Base-by-base conservation (phyloP, 2,888 invertebrate genomes). In the Euspilapteryx auroguttella region DNA sequence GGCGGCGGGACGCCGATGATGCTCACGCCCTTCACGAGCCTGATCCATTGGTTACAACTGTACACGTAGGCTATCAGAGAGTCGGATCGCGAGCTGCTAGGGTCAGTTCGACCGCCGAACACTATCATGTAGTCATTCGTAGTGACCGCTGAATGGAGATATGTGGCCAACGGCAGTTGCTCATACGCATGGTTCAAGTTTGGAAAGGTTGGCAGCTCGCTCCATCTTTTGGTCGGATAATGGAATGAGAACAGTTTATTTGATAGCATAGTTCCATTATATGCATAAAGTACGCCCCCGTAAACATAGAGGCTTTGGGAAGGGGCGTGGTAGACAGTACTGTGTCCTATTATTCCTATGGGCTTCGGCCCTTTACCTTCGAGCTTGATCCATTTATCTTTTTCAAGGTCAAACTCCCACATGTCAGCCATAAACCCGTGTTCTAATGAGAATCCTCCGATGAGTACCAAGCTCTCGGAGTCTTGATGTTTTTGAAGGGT, bases 41-140 rank as follows among this genome's bases (percentile, higher is more conserved):
- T 79, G 33, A 92, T 83, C 94, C 94, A 94, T 44, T 88, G 85
- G 58, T 94, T 94, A 54, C 95, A 96, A 27, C 83, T 82, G 51
- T 92, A 95, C 6, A 89, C 82, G 49, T 94, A 95, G 0, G 92
- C 91, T 29, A 90, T 82, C 0, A 94, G 69, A 1, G 87, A 82
- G 48, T 91, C 89, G 1, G 83, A 84, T 32, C 85, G 79, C 26
- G 59, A 57, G 45, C 84, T 84, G 48, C 85, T 84, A 0, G 89
- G 87, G 39, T 81, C 80, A 5, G 88, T 86, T 31, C 87, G 78
- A 3, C 96, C 96, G 1, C 95, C 95, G 46, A 93, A 86, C 20
- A 96, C 80, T 13, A 94, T 79, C 94, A 96, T 93, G 47, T 91
- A 93, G 28, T 89, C 86, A 33, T 89, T 87, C 0, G 92, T 91